Conservation (phyloP, 2,113 vertebrate genomes). For the Myxocyprinus asiaticus region DNA sequence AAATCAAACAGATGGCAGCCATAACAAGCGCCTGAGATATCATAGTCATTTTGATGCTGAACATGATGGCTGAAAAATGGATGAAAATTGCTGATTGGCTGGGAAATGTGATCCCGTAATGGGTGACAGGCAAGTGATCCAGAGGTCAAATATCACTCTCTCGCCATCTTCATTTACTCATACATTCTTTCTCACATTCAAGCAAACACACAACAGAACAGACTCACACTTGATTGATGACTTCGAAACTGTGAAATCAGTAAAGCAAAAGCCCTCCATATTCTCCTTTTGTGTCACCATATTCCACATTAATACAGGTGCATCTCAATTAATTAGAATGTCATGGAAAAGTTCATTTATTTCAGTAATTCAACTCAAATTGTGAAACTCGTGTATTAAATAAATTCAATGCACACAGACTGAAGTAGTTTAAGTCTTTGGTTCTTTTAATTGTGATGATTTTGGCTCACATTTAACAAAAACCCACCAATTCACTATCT, state of each 20-base stretch:
- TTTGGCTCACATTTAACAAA: too few species aligned
- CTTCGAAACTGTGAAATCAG: constrained; percentile 5
- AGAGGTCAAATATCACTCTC: constrained; percentile 20
- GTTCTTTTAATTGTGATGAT: too few species aligned
- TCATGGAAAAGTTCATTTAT: too few species aligned
- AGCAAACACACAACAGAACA: constrained; percentile 31
- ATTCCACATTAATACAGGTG: too few species aligned
- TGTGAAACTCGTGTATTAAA: too few species aligned
- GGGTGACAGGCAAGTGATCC: background rate
- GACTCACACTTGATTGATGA: background rate
- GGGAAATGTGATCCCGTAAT: constrained; percentile 17
- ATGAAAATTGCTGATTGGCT: background rate
- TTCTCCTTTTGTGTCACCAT: too few species aligned
- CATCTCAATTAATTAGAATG: too few species aligned
- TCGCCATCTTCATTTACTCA: constrained; percentile 30
- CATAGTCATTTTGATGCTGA: background rate
- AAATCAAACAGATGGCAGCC: constrained; percentile 36
- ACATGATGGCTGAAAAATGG: constrained; percentile 14
- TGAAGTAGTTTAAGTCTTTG: too few species aligned
- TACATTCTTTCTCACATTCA: constrained; percentile 16
- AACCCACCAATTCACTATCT: too few species aligned
- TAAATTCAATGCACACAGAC: too few species aligned
- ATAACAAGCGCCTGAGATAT: constrained; percentile 13
- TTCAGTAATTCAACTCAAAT: too few species aligned
- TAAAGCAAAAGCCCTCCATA: too few species aligned